Evolutionary conservation across 1,140 invertebrate genomes (phyloP), one percentile per base, ranked within the genome.

Genomic region (Polypedilum pembai): DNA sequence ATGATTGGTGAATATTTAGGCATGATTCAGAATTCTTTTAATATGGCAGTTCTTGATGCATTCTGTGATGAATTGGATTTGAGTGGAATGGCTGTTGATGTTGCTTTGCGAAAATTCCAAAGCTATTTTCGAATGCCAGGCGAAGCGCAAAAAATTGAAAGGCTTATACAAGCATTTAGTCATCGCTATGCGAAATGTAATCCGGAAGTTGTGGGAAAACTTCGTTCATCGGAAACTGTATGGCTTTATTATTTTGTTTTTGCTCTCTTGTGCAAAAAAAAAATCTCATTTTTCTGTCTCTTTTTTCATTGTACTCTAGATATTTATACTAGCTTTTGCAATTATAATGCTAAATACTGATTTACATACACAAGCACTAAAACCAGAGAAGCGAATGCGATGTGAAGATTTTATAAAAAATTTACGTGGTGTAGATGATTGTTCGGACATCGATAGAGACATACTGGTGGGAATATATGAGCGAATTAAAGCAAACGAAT

Each of bases 321-420:
- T 89, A 76, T 98, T 99, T 83, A 93, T 99, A 24, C 84, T 99
- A 72, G 95, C 97, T 4, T 99, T 99, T 86, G 97, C 98, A 8
- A 98, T 99, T 78, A 99, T 99, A 79, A 98, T 99, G 96, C 87
- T 99, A 73, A 99, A 99, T 83, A 99, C 97, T 0, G 97, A 99
- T 83, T 85, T 99, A 17, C 97, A 99, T 82, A 98, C 96, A 72
- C 94, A 96, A 7, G 98, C 95, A 81, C 85, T 99, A 75, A 98
- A 98, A 83, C 89, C 92, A 2, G 95, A 98, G 79, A 87, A 93
- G 7, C 88, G 94, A 76, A 99, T 99, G 98, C 96, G 95, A 77
- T 83, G 96, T 33, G 95, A 98, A 75, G 96, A 99, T 81, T 99
- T 99, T 80, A 89, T 99, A 3, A 94, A 95, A 79, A 99, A 99